Evolutionary conservation across 2,113 vertebrate species (phyloP), one percentile per base, ranked within the genome.

Genomic region (Patagioenas fasciata): DNA sequence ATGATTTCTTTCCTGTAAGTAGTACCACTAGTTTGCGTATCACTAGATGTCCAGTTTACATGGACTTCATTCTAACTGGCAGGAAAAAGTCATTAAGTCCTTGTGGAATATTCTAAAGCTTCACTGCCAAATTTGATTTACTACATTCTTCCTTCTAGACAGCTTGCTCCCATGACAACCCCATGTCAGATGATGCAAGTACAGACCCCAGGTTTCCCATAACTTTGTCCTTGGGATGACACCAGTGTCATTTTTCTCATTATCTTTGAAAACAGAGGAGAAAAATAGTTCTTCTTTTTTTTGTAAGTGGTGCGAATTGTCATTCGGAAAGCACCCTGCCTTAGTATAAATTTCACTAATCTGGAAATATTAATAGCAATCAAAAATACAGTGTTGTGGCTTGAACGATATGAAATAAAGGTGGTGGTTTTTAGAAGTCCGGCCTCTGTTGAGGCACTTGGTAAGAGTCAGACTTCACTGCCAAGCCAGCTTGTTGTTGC

Each of bases 221-320:
- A 71, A 90, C 64, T 90, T 88, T 92, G 48, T 80, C 61, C 47
- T 90, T 80, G 62, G 54, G 38, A 42, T 91, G 89, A 88, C 54
- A 96, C 62, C 32, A 74, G 51, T 85, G 74, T n/a, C 66, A 29
- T 92, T 93, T 96, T 85, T 91, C 75, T 95, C 73, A 79, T 95
- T 54, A 51, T 77, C 73, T 82, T 70, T 83, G 60, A 86, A 62
- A 81, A 88, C 44, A 80, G 0, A 2, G 64, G 88, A 94, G 80
- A 72, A 92, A 88, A 91, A 80, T 50, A 70, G 11, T 66, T 25
- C 36, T 66, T 91, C 38, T 62, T 92, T 84, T 88, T 18, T 50
- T 32, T n/a, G 15, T 44, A 44, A 14, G 4, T 50, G 64, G 28
- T 74, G 80, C 4, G 3, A 89, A 80, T 87, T 94, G 81, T 93